Evolutionary conservation across 2,113 vertebrate species (phyloP), one percentile per base, ranked within the genome.

Genomic region (Nematolebias whitei): DNA sequence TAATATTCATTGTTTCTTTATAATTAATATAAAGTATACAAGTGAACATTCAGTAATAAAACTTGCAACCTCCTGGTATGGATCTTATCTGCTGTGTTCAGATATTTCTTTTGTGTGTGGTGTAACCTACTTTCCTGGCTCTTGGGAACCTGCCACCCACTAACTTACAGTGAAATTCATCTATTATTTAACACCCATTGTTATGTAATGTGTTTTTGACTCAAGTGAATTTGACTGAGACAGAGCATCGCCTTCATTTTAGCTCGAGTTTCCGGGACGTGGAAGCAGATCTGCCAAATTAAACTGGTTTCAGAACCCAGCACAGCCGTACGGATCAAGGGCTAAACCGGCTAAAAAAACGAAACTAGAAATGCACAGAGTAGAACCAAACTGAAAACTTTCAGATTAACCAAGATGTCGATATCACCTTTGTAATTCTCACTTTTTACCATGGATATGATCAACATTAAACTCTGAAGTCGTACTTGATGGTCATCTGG

Each of bases 21-120:
- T 61, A 74, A 83, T 87, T 81, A 79, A 88, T 87, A 78, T 80
- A 71, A 74, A 70, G 52, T 78, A 61, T 57, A 78, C 76, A 82
- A 76, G 59, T 85, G 74, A 85, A 85, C 63, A 78, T 86, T 85
- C 65, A 87, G 79, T 75, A 81, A 86, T 92, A 92, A 35, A 92
- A 93, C 74, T 40, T 62, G 14, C 38, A 76, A 80, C 73, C 64
- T 84, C 80, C 60, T 69, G 48, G 49, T 60, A 61, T 13, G 12
- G 22, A 61, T 26, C 18, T 56, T 16, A 4, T 40, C 2, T 18
- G 45, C 35, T 64, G 45, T 38, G 50, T 54, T 53, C 23, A 44
- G 3, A 29, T 29, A 3, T 9, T 45, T 65, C 20, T 68, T 54
- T 49, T 74, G 35, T 41, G 9, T 12, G n/a, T 59, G 40, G 16